phyloP scores from a whole-genome alignment of 2,113 vertebrate species.

The Dinomys branickii region DNA sequence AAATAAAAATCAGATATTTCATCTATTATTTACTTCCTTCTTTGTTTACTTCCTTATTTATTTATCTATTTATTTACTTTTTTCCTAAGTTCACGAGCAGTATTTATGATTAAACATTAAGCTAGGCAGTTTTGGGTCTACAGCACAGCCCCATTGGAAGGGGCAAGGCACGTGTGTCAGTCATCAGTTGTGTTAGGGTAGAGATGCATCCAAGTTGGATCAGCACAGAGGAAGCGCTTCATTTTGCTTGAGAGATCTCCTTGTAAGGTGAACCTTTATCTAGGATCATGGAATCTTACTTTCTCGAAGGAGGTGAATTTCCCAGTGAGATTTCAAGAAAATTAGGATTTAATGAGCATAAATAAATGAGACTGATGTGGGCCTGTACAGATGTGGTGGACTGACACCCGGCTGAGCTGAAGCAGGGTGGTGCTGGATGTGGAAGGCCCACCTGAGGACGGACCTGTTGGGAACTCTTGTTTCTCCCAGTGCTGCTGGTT shows the following conservation, averaged over 20 bases:
- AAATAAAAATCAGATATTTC: neutral
- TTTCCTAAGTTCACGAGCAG: neutral
- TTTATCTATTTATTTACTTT: neutral
- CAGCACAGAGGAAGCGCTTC: neutral
- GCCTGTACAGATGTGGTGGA: too few relatives aligned
- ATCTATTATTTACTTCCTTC: neutral
- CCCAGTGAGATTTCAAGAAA: slow-evolving; percentile 2
- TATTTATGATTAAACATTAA: neutral
- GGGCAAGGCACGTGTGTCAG: neutral
- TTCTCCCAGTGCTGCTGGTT: too few relatives aligned
- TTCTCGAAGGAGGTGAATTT: slow-evolving; percentile 22
- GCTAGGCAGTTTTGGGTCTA: neutral
- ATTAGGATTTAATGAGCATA: neutral
- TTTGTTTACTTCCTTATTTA: too few relatives aligned
- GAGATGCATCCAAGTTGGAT: neutral
- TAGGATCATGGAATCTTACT: neutral
- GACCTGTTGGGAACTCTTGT: too few relatives aligned
- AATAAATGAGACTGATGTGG: neutral
- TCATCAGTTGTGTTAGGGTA: neutral
- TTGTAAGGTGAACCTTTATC: neutral
- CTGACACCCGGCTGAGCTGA: too few relatives aligned
- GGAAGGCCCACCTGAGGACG: too few relatives aligned
- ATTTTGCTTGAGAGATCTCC: neutral
- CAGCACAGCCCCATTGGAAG: neutral
- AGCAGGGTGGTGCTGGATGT: too few relatives aligned